These are phyloP conservation scores for Oncorhynchus mykiss DNA, from an alignment of 2,113 vertebrate genomes.

Conservation along the genomic window DNA sequence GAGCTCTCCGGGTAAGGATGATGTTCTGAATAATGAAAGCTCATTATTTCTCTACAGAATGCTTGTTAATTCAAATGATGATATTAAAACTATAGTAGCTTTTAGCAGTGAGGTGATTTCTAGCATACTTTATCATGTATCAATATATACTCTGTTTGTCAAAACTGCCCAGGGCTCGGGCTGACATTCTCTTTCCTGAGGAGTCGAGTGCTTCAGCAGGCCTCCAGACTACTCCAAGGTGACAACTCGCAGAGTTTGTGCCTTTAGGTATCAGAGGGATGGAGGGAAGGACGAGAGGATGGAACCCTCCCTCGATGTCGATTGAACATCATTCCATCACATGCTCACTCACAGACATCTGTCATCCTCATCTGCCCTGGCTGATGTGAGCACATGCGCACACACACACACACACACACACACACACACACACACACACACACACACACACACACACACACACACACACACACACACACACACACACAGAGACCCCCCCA, in stretches of 20 bases:
- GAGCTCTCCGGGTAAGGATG: conserved; percentile 99
- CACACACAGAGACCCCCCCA: no score
- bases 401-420: no score
- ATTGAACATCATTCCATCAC: conserved; percentile 62
- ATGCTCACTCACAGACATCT: conserved; percentile 14
- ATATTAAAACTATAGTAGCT: conserved; percentile 99
- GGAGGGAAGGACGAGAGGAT: conserved; percentile 68
- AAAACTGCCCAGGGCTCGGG: conserved; percentile 99
- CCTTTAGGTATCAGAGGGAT: conserved; percentile 81
- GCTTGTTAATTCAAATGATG: conserved; percentile 99
- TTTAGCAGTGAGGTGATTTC: conserved; percentile 99
- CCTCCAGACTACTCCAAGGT: conserved; percentile 92
- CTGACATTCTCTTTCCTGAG: conserved; percentile 99
- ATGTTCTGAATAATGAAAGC: conserved; percentile 99
- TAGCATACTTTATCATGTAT: conserved; percentile 99
- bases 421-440: no score
- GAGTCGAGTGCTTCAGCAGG: conserved; percentile 95
- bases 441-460: no score
- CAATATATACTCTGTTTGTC: conserved; percentile 99
- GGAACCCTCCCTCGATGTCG: conserved; percentile 75
- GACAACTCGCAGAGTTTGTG: conserved; percentile 94
- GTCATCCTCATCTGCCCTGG: conserved; percentile 4
- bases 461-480: no score
- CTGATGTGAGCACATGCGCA: background rate
- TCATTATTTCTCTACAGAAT: conserved; percentile 99